Percentiles rank a stretch among this genome's conserved stretches.
Conservation (phyloP, 2,113 vertebrate genomes). For the Peromyscus maniculatus region DNA sequence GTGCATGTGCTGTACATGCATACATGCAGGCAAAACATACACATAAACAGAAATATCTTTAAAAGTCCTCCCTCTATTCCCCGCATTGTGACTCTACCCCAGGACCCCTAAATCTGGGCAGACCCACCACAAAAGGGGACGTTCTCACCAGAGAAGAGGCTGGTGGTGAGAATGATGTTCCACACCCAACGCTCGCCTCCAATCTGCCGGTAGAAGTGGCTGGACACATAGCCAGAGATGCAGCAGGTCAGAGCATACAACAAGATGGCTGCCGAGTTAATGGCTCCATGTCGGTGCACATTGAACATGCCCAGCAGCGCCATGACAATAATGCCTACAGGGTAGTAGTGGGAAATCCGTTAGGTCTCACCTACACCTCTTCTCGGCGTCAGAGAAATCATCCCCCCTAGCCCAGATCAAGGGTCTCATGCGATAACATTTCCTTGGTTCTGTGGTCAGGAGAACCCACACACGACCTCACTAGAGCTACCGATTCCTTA, state of each 20-base stretch:
- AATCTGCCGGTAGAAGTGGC: conserved; percentile 95
- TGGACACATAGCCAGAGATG: conserved; percentile 94
- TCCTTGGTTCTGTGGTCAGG: conserved; percentile 16
- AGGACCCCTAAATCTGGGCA: background rate
- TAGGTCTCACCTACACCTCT: conserved; percentile 28
- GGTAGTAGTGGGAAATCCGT: conserved; percentile 62
- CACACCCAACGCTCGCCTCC: conserved; percentile 95
- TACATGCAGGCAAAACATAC: background rate
- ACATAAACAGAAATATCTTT: background rate
- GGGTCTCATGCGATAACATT: conserved; percentile 29
- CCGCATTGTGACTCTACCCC: background rate
- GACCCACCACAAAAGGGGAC: conserved; percentile 42
- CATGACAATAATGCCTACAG: conserved; percentile 93
- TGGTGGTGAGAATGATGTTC: conserved; percentile 96
- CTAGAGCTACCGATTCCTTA: background rate
- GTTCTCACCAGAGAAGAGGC: conserved; percentile 93
- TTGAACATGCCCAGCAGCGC: conserved; percentile 95
- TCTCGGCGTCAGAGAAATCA: conserved; percentile 43
- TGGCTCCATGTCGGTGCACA: conserved; percentile 94
- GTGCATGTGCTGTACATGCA: background rate
- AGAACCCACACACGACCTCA: conserved; percentile 32
- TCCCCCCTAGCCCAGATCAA: conserved; percentile 31
- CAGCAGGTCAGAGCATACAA: conserved; percentile 96
- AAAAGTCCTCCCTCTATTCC: background rate
- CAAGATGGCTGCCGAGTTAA: conserved; percentile 95